A percentile compares a stretch with the other conserved stretches of the same genome.
phyloP scores from a whole-genome alignment of 2,888 invertebrate genomes.

The Mythimna loreyi region DNA sequence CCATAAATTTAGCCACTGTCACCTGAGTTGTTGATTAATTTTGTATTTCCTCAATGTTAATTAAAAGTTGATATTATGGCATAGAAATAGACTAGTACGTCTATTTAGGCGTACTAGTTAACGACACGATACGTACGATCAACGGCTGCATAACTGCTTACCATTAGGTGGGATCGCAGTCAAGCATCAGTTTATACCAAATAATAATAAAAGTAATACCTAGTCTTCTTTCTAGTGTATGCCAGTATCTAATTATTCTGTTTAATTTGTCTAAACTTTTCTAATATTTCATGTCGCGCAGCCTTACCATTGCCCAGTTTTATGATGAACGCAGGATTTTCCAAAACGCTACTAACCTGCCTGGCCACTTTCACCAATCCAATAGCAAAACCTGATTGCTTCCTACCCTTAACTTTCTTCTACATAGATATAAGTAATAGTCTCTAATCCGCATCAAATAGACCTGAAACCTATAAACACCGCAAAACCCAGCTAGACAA shows the following conservation, averaged over 20 bases:
- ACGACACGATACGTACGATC: no score
- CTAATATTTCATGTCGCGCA: no score
- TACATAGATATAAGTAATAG: background rate
- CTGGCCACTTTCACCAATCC: background rate
- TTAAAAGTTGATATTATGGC: background rate
- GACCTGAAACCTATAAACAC: slow-evolving; percentile 13
- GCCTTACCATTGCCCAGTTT: background rate
- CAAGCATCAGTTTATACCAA: no score
- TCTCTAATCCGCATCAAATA: background rate
- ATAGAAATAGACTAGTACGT: no score
- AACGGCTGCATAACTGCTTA: no score
- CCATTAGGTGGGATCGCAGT: no score
- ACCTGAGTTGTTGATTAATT: slow-evolving; percentile 15
- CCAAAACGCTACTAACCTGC: background rate
- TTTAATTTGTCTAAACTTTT: no score
- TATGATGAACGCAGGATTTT: background rate
- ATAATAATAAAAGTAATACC: no score
- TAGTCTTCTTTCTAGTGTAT: no score
- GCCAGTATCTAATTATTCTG: no score
- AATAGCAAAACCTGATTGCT: background rate
- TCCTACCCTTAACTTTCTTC: background rate
- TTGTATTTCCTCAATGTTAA: background rate
- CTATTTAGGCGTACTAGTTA: no score
- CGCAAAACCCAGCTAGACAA: slow-evolving; percentile 38
- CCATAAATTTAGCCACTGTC: slow-evolving; percentile 1